Percentiles rank a stretch among this genome's conserved stretches.
Conservation (phyloP, 2,888 invertebrate species). For the Sialis fuliginosa region DNA sequence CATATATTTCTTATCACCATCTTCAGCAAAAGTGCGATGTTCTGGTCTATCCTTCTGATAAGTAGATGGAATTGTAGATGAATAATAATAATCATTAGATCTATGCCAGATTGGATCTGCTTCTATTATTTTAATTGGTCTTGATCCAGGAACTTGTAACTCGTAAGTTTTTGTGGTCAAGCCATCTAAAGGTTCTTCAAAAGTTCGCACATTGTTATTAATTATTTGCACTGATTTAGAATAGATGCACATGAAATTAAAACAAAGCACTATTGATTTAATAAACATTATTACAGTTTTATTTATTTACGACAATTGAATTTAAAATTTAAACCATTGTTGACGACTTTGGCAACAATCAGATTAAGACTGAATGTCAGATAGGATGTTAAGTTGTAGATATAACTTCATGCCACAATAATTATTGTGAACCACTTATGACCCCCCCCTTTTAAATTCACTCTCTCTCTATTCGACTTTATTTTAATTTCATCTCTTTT, state of each 20-base stretch:
- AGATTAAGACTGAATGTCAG: too few species aligned
- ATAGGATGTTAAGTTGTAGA: slow-evolving; percentile 3
- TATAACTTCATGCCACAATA: slow-evolving; percentile 19
- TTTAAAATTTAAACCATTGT: too few species aligned
- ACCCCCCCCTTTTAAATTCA: slow-evolving; percentile 6
- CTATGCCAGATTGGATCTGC: slow-evolving; percentile 18
- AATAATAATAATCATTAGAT: slow-evolving; percentile 13
- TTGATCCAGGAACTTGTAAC: slow-evolving; percentile 35
- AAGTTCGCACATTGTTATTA: too few species aligned
- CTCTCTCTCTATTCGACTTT: slow-evolving; percentile 4
- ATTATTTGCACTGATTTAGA: too few species aligned
- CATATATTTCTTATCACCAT: slow-evolving; percentile 1
- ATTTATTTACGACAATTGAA: too few species aligned
- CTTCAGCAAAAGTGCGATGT: not conserved
- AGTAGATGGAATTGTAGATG: slow-evolving; percentile 2
- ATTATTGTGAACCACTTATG: slow-evolving; percentile 14
- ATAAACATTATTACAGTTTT: too few species aligned
- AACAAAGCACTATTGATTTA: too few species aligned
- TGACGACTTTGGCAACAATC: too few species aligned
- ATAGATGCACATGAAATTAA: too few species aligned
- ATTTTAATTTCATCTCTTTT: too few species aligned
- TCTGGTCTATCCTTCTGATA: not conserved
- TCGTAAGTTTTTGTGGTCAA: slow-evolving; percentile 30
- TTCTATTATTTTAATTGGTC: slow-evolving; percentile 39
- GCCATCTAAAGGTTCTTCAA: not conserved